Conservation (phyloP, 1,140 invertebrate species). For the Calosoma granatense region DNA sequence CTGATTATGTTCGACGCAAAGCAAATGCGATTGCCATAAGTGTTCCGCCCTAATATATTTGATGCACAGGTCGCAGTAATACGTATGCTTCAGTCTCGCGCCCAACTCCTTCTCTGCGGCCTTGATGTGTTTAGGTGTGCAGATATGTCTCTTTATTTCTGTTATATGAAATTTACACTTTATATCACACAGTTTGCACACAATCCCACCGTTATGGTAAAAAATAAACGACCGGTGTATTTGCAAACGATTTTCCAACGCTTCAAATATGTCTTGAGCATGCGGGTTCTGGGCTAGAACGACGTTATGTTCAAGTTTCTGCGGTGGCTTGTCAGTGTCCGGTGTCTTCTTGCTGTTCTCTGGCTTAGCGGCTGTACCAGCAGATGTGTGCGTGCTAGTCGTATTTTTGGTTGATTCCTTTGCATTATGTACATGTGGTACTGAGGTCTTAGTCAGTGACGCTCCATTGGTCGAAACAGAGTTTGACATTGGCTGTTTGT, state of each 20-base stretch:
- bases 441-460: no score
- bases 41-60: background rate
- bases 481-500: no score
- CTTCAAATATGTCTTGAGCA: no score
- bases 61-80: background rate
- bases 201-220: background rate
- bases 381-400: no score
- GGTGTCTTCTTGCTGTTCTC: no score
- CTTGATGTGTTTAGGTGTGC: background rate
- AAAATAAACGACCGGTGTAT: background rate
- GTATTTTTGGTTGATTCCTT: no score
- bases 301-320: no score
- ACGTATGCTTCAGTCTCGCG: background rate
- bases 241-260: background rate
- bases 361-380: no score
- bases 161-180: background rate
- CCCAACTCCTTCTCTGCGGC: background rate
- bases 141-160: background rate
- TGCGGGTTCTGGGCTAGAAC: no score
- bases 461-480: no score
- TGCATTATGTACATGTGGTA: no score
- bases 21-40: background rate
- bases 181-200: background rate
- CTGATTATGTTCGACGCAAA: background rate
- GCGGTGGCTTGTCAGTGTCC: no score